Percentiles rank a stretch among this genome's conserved stretches.
Conservation (phyloP, 2,113 vertebrate genomes). For the Fregata magnificens region DNA sequence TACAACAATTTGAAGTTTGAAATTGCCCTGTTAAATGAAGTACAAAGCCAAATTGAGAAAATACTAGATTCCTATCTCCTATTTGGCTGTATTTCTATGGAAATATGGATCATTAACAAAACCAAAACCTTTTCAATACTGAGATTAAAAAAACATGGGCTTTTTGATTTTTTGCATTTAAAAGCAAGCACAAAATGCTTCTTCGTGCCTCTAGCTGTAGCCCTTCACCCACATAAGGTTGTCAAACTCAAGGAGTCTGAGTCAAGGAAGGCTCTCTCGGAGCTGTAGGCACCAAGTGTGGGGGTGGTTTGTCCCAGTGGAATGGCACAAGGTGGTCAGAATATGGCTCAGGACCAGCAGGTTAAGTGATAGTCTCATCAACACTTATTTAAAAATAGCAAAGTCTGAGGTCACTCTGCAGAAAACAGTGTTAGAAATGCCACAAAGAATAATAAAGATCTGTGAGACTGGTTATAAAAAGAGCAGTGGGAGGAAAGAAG, state of each 20-base stretch:
- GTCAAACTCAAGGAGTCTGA: neutral
- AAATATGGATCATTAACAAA: neutral
- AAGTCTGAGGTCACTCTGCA: neutral
- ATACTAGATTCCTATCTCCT: neutral
- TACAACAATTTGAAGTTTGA: neutral
- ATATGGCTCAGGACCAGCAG: neutral
- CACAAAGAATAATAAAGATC: slow-evolving; percentile 19
- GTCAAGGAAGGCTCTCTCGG: neutral
- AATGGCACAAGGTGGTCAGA: neutral
- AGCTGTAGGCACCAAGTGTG: neutral
- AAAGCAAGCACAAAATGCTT: neutral
- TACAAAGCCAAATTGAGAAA: neutral
- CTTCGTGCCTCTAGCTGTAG: neutral
- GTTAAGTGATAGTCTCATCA: neutral
- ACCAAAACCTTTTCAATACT: neutral
- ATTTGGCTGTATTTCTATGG: neutral
- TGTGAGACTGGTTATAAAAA: neutral
- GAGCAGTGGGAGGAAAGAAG: neutral
- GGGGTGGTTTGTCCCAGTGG: neutral
- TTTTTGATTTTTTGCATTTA: neutral
- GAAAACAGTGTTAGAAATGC: neutral
- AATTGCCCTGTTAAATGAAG: neutral
- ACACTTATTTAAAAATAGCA: neutral
- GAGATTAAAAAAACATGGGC: neutral
- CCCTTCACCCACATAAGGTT: neutral